These are phyloP conservation scores for Phataginus tricuspis DNA, from an alignment of 2,797 vertebrate genomes.

Conservation along the genomic window DNA sequence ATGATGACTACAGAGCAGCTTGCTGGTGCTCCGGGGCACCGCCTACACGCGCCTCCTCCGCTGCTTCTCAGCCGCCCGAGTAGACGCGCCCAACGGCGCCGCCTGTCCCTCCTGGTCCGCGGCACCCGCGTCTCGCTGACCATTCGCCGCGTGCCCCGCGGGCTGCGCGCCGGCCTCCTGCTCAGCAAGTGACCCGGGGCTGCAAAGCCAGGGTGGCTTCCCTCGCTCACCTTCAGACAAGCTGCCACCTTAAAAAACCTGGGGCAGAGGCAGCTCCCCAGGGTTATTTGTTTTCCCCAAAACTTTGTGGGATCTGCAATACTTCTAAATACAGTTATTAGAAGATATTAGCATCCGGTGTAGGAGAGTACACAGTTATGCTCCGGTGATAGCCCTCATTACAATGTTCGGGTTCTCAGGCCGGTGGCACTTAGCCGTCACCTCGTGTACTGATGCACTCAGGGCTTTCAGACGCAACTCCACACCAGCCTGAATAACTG, in stretches of 20 bases:
- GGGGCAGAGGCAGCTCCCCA: background rate
- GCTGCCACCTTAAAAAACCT: background rate
- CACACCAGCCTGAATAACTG: background rate
- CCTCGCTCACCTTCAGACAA: background rate
- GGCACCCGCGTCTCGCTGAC: constrained; percentile 92
- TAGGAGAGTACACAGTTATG: background rate
- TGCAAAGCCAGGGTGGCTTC: background rate
- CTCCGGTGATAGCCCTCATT: background rate
- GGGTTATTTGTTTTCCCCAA: constrained; percentile 27
- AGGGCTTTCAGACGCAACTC: background rate
- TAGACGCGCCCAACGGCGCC: constrained; percentile 86
- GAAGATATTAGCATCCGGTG: background rate
- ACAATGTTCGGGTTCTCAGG: background rate
- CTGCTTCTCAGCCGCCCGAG: constrained; percentile 83
- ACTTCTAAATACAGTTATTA: background rate
- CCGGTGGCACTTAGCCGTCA: background rate
- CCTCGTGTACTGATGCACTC: background rate
- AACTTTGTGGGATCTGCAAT: constrained; percentile 15
- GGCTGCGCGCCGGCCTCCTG: constrained; percentile 87
- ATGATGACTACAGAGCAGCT: constrained; percentile 81
- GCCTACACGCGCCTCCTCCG: constrained; percentile 91
- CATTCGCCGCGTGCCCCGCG: constrained; percentile 92
- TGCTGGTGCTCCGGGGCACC: constrained; percentile 90
- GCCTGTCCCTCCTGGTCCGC: constrained; percentile 83
- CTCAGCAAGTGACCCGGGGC: constrained; percentile 84